These are phyloP conservation scores for Hartigia nigra DNA, from an alignment of 2,888 invertebrate species.

Conservation along the genomic window DNA sequence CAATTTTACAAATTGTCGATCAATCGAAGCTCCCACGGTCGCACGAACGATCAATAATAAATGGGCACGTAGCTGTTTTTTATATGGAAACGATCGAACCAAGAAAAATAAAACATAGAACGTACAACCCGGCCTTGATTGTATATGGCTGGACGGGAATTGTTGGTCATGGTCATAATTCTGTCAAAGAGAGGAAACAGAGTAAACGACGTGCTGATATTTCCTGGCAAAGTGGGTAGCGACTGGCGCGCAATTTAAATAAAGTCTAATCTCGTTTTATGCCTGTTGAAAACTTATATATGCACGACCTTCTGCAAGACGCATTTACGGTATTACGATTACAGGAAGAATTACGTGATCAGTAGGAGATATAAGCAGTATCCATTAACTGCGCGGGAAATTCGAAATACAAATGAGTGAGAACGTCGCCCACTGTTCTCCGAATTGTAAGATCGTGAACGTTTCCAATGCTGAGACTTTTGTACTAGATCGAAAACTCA, in stretches of 20 bases:
- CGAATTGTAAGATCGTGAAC: not conserved
- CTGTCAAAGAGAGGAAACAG: constrained; percentile 42
- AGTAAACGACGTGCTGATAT: constrained; percentile 40
- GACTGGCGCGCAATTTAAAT: not conserved
- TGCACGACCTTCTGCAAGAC: not conserved
- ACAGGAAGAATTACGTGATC: not conserved
- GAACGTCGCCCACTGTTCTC: not conserved
- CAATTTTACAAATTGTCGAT: not conserved
- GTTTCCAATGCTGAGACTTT: not conserved
- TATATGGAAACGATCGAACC: not conserved
- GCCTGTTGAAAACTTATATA: not conserved
- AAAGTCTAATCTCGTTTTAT: not conserved
- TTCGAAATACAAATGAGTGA: not conserved
- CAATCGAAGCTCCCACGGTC: not conserved
- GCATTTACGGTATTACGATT: not conserved
- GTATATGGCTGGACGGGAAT: not conserved
- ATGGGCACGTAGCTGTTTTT: not conserved
- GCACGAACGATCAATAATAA: not conserved
- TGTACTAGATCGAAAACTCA: not conserved
- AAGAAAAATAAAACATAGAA: constrained; percentile 8
- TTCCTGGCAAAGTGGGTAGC: not conserved
- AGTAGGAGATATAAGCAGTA: not conserved
- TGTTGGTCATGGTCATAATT: constrained; percentile 12
- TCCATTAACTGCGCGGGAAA: not conserved
- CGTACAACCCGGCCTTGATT: constrained; percentile 7